Base-by-base conservation (phyloP, 1,140 invertebrate genomes). In the Druon quercuslanigerum region DNA sequence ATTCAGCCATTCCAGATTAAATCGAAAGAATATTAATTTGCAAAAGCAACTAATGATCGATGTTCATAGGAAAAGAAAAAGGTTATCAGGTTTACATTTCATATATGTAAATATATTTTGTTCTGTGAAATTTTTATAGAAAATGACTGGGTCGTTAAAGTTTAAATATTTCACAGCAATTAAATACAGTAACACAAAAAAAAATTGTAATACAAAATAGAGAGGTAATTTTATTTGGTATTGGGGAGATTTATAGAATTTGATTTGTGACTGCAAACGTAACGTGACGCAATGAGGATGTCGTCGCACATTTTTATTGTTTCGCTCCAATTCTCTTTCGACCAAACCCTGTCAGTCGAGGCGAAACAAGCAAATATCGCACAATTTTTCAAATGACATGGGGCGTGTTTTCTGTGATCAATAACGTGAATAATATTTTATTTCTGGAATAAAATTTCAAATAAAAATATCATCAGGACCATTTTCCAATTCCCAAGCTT, bases 261-360 rank as follows among this genome's bases (percentile, higher is more conserved):
- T 66, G 60, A 66, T 66, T 25, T 66, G 60, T 40, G 25, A 66
- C 60, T 66, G 60, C 25, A 66, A 66, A 66, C 25, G n/a, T 66
- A 66, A 66, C 60, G 33, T 66, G 57, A 17, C n/a, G 52, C 52
- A 60, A 60, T 60, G 57, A 66, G 57, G 20, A 66, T 66, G 25
- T 66, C 25, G 25, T 33, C 25, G 25, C 4, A 66, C 54, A 72
- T 76, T 82, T 84, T 79, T 79, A 84, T 82, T 79, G 74, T 74
- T 70, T 76, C 76, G 80, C 54, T 74, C 76, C 79, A 82, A 81
- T 84, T 84, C 82, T 72, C 75, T 79, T 81, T 78, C 72, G 25
- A 73, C 72, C 74, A 76, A 76, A 72, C 73, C 16, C 52, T 60
- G 33, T 60, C 77, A 40, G 25, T 66, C 14, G 14, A 40, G 25